Percentiles rank a stretch among this genome's conserved stretches.
phyloP scores from a whole-genome alignment of 2,888 invertebrate species.

The Drosophila phalerata region DNA sequence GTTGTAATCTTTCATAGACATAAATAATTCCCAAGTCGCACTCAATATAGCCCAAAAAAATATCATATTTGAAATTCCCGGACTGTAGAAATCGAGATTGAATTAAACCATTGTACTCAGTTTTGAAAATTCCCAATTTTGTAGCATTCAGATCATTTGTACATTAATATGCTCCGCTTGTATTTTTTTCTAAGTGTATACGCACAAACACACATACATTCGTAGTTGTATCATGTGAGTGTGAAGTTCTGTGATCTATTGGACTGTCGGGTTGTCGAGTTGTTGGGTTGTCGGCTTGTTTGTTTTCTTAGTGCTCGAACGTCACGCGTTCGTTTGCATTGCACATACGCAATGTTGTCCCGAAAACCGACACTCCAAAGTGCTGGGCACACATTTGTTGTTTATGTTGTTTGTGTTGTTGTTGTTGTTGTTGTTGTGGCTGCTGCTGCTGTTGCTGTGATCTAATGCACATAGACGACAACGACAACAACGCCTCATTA shows the following conservation, averaged over 20 bases:
- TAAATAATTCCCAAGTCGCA: no score
- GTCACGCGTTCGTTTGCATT: conserved; percentile 69
- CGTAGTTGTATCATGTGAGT: conserved; percentile 43
- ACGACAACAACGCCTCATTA: conserved; percentile 60
- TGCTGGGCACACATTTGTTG: conserved; percentile 56
- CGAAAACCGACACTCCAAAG: conserved; percentile 58
- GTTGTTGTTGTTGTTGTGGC: neutral
- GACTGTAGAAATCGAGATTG: no score
- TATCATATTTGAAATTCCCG: no score
- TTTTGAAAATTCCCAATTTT: no score
- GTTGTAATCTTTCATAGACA: no score
- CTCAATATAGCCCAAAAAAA: no score
- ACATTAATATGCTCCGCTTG: no score
- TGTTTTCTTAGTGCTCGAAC: conserved; percentile 63
- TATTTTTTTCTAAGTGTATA: no score
- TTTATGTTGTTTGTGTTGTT: conserved; percentile 24
- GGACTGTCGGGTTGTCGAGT: conserved; percentile 6
- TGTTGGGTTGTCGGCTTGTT: conserved; percentile 50
- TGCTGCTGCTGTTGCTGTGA: conserved; percentile 38
- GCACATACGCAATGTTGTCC: conserved; percentile 72
- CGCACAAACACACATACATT: no score
- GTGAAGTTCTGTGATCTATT: conserved; percentile 49
- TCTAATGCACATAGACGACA: conserved; percentile 49
- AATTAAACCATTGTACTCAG: no score
- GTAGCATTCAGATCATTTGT: no score